Evolutionary conservation across 2,113 vertebrate species (phyloP).

Genomic region (Otus sunia): DNA sequence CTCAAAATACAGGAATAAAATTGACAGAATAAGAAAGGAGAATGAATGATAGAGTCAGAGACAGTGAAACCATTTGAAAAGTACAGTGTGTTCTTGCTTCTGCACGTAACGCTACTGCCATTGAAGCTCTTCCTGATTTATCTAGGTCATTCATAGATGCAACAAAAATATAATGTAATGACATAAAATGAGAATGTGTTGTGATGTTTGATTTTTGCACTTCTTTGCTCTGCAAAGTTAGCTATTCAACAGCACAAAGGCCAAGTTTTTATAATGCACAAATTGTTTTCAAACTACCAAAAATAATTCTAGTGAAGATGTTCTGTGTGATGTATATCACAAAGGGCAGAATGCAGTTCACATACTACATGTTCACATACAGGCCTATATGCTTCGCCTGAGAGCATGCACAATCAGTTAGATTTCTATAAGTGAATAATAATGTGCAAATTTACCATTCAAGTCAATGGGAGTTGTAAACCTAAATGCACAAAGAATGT

Average conservation of each 20-base stretch:
- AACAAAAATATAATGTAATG: background rate
- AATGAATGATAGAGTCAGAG: background rate
- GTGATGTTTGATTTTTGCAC: background rate
- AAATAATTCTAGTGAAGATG: background rate
- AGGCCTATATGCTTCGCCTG: background rate
- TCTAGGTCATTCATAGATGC: background rate
- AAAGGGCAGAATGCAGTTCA: background rate
- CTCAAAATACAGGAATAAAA: background rate
- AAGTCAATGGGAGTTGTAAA: background rate
- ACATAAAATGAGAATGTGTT: background rate
- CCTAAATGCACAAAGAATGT: background rate
- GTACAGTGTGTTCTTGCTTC: background rate
- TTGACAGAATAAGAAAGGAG: background rate
- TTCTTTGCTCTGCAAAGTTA: background rate
- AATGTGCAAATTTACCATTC: background rate
- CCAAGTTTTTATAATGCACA: background rate
- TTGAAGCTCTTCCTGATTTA: background rate
- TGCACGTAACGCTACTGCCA: accelerated
- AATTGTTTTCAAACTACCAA: background rate
- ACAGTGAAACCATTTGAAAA: background rate
- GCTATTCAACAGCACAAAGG: background rate
- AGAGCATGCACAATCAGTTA: background rate
- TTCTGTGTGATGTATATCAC: background rate
- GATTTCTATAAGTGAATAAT: background rate
- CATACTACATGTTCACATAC: background rate